Evolutionary conservation across 37 sponge, comb jelly and placozoan genomes (phyloP).

Genomic region (Halichondria panicea): DNA sequence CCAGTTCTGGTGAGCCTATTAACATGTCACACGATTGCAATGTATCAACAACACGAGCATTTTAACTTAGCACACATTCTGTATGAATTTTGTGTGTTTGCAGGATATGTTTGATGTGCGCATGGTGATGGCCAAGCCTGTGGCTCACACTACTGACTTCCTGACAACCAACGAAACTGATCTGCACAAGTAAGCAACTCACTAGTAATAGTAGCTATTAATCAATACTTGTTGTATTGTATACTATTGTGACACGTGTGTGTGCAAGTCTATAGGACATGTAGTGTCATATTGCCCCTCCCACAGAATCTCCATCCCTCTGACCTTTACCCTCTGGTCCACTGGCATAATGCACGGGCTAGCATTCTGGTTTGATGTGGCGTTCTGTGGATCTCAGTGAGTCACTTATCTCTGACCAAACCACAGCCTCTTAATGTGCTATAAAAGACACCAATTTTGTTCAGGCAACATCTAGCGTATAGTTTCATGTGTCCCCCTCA

Average conservation of each 20-base stretch:
- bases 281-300: too few relatives aligned
- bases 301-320: conserved; percentile 78
- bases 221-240: neutral
- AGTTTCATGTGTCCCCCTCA: neutral
- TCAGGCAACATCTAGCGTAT: neutral
- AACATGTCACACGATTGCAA: neutral
- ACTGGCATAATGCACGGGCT: conserved; percentile 89
- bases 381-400: conserved; percentile 89
- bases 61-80: neutral
- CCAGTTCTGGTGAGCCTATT: conserved; percentile 78
- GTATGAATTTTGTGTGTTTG: neutral
- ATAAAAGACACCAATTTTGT: neutral
- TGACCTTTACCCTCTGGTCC: conserved; percentile 47
- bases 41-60: neutral
- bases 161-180: conserved; percentile 72
- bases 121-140: conserved; percentile 82
- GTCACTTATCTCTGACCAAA: neutral
- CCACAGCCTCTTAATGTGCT: neutral
- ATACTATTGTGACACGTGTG: neutral
- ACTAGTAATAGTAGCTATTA: neutral
- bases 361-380: conserved; percentile 99
- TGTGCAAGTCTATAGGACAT: too few relatives aligned
- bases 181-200: conserved; percentile 62
- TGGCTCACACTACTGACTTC: conserved; percentile 83
- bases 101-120: conserved; percentile 93